These are phyloP conservation scores for Takifugu flavidus DNA, from an alignment of 2,113 vertebrate genomes.

Conservation along the genomic window DNA sequence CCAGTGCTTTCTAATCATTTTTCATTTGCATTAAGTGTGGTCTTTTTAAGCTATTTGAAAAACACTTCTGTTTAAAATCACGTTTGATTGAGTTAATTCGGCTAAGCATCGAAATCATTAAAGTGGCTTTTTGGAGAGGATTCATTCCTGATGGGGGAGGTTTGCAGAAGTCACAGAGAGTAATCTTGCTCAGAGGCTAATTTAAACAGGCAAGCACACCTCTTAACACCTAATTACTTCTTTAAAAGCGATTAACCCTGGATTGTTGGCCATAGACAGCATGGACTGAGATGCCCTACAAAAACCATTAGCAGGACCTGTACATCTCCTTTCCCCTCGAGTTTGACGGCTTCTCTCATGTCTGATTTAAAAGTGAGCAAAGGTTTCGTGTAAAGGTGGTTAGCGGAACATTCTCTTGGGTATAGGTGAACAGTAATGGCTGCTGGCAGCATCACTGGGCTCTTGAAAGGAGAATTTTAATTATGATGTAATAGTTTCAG, in stretches of 20 bases:
- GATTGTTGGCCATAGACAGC: conserved; percentile 63
- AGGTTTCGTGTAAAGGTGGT: not conserved
- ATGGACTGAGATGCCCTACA: conserved; percentile 46
- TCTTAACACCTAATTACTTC: conserved; percentile 75
- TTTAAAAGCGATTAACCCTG: conserved; percentile 73
- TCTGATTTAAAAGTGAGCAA: conserved; percentile 1
- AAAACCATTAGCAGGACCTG: conserved; percentile 44
- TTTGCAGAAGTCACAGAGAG: conserved; percentile 56
- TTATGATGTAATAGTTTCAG: conserved; percentile 7
- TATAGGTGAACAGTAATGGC: conserved; percentile 16
- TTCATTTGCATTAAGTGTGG: not conserved
- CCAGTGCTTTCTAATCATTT: not conserved
- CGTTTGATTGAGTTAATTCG: not conserved
- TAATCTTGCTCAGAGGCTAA: conserved; percentile 63
- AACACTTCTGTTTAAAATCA: not conserved
- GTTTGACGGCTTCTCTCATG: conserved; percentile 3
- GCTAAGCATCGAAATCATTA: conserved; percentile 14
- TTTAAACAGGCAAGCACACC: conserved; percentile 68
- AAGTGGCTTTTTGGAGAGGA: conserved; percentile 31
- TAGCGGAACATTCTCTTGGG: conserved; percentile 26
- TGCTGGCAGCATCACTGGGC: conserved; percentile 21
- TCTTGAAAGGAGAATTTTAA: conserved; percentile 8
- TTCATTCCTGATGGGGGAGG: conserved; percentile 33
- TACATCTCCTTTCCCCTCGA: conserved; percentile 10
- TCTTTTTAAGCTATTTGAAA: not conserved